Conservation (phyloP, 2,888 invertebrate genomes). For the Spodoptera exigua region DNA sequence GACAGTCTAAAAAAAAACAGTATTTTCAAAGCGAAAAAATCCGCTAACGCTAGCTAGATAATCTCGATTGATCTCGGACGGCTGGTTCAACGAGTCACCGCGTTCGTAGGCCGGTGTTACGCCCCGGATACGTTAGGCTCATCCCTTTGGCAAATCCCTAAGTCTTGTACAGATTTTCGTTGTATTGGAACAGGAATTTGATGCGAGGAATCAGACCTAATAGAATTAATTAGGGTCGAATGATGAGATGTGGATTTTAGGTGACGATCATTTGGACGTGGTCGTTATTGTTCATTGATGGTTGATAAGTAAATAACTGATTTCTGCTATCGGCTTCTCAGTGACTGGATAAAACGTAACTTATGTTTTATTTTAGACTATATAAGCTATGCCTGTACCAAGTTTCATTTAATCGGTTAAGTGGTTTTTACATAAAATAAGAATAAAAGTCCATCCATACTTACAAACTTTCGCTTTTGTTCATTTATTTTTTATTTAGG, state of each 20-base stretch:
- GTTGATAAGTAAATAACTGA: too few species aligned
- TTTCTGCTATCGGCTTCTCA: too few species aligned
- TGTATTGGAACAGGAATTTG: slow-evolving; percentile 8
- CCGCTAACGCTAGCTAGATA: slow-evolving; percentile 14
- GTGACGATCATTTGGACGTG: slow-evolving; percentile 3
- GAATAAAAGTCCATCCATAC: too few species aligned
- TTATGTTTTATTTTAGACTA: too few species aligned
- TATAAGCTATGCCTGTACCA: too few species aligned
- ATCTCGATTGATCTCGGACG: slow-evolving; percentile 35
- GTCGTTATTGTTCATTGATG: neutral
- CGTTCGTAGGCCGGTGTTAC: slow-evolving; percentile 9
- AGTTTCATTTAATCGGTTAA: too few species aligned
- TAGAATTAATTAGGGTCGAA: slow-evolving; percentile 25
- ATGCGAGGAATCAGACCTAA: slow-evolving; percentile 3
- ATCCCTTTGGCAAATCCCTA: slow-evolving; percentile 25
- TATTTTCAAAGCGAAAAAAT: slow-evolving; percentile 4
- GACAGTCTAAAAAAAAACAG: too few species aligned
- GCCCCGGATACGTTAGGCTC: slow-evolving; percentile 21
- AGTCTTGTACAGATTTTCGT: slow-evolving; percentile 9
- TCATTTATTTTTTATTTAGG: too few species aligned
- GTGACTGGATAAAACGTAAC: too few species aligned
- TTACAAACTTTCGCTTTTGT: too few species aligned
- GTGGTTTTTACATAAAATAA: too few species aligned
- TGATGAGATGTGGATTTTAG: slow-evolving; percentile 4
- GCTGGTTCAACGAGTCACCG: neutral